phyloP scores from a whole-genome alignment of 2,797 vertebrate species.

The Peromyscus aztecus region DNA sequence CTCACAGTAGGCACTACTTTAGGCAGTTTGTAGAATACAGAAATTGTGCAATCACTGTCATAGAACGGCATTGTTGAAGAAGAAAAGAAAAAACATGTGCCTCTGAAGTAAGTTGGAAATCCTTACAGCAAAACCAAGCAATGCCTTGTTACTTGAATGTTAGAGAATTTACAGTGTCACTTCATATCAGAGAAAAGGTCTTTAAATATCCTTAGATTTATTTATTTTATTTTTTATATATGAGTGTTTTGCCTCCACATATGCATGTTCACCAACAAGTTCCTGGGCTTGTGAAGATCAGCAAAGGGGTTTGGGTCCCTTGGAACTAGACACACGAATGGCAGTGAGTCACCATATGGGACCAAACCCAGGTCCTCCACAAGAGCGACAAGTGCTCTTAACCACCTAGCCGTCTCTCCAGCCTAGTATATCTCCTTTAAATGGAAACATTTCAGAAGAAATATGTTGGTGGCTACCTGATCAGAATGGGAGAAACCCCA shows the following conservation, averaged over 20 bases:
- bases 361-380: neutral
- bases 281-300: neutral
- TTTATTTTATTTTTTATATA: neutral
- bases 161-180: neutral
- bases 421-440: neutral
- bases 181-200: neutral
- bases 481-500: neutral
- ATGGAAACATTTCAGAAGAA: conserved; percentile 1
- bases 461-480: neutral
- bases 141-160: neutral
- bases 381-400: neutral
- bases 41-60: neutral
- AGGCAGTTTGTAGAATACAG: neutral
- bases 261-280: neutral
- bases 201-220: neutral
- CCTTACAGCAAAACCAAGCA: conserved; percentile 34
- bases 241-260: neutral
- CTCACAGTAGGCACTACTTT: neutral
- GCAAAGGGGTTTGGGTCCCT: neutral
- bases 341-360: neutral
- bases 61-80: neutral
- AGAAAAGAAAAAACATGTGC: neutral
- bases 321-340: neutral
- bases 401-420: neutral
- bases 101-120: neutral